Evolutionary conservation across 2,113 vertebrate genomes (phyloP), one percentile per base, ranked within the genome.

Genomic region (Pterophyllum scalare): DNA sequence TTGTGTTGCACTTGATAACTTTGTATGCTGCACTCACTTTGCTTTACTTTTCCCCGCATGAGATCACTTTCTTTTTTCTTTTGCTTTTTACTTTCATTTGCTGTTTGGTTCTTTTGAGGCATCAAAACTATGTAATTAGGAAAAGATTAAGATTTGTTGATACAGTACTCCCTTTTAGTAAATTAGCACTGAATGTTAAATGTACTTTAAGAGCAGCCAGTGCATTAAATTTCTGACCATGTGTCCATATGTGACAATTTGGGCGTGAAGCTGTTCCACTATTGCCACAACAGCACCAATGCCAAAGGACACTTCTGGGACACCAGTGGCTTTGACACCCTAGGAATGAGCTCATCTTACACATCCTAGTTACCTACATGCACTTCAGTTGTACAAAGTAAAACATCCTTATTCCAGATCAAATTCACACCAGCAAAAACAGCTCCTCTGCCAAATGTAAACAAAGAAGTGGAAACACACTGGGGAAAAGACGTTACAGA

Each of bases 391-490:
- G 10, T 52, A 38, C 57, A 40, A 57, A 38, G 26, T 58, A 20
- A 75, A 76, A 72, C 77, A 46, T 62, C 19, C 52, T 28, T 85
- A 65, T 54, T 59, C 17, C 64, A 62, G 52, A 80, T 89, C 52
- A 75, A 20, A 83, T 49, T 40, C 22, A 4, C 60, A 62, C 54
- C 80, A 80, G 72, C 56, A 78, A 82, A 3, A 52, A 76, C 13
- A 40, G 3, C 67, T 54, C 17, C 22, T 77, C 14, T 49, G 76
- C 24, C 43, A 79, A 11, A 57, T 65, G 81, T 76, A 70, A 88
- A 83, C 74, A 87, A 75, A 78, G 78, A 78, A 64, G 70, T 4
- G 49, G 74, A 52, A 38, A 65, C 81, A 31, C 3, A 58, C 65
- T 77, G 85, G 70, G 79, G 54, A 64, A 38, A 28, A 61, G 38